Percentiles rank a stretch among this genome's conserved stretches.
Evolutionary conservation across 1,140 invertebrate genomes (phyloP).

Genomic region (Megalopta genalis): DNA sequence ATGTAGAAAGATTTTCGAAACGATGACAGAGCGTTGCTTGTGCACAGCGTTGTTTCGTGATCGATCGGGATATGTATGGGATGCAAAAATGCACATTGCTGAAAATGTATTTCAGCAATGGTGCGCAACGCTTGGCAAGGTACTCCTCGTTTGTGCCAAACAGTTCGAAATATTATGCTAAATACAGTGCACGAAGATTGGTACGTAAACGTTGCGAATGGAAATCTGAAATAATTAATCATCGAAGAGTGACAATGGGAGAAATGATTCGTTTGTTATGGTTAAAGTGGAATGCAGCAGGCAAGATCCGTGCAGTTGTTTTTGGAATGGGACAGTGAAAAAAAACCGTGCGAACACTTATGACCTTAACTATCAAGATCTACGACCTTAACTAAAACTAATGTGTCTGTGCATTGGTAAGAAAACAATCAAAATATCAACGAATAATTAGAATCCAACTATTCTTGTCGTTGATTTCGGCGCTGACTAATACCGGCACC

Average conservation of each 20-base stretch:
- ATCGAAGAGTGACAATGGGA: background rate
- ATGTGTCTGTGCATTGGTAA: too few species aligned
- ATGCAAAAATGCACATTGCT: background rate
- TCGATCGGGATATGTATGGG: background rate
- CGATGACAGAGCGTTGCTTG: background rate
- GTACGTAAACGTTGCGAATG: background rate
- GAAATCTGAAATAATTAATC: slow-evolving; percentile 5
- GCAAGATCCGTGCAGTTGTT: too few species aligned
- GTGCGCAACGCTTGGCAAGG: slow-evolving; percentile 20
- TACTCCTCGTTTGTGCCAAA: slow-evolving; percentile 48
- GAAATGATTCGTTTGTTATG: background rate
- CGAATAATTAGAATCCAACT: too few species aligned
- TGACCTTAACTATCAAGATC: too few species aligned
- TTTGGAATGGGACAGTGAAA: too few species aligned
- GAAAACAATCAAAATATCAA: too few species aligned
- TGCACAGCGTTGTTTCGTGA: background rate
- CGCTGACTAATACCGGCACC: too few species aligned
- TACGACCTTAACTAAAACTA: too few species aligned
- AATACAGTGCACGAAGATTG: background rate
- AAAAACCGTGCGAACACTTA: too few species aligned
- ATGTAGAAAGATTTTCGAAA: background rate
- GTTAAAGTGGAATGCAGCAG: too few species aligned
- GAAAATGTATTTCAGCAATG: slow-evolving; percentile 10
- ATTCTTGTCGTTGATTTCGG: too few species aligned
- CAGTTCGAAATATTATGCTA: slow-evolving; percentile 20